phyloP scores from a whole-genome alignment of 2,113 vertebrate species.

The Ranitomeya variabilis region DNA sequence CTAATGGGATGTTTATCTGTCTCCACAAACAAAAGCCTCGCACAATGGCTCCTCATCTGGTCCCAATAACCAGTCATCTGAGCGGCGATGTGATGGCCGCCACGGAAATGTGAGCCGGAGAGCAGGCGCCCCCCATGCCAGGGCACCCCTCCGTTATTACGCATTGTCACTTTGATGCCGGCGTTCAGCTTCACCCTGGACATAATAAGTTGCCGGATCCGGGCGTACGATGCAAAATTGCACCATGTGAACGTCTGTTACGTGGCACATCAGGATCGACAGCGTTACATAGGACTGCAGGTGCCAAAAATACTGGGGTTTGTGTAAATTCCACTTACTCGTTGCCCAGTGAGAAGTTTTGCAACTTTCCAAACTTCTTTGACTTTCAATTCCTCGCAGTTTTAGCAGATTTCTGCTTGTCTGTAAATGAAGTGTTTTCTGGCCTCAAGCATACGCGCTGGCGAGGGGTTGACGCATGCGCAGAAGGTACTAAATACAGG shows the following conservation, averaged over 20 bases:
- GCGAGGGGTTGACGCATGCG: too few species aligned
- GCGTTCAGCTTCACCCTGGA: neutral
- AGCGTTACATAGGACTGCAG: too few species aligned
- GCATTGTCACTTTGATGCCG: neutral
- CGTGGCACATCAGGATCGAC: neutral
- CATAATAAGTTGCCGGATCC: neutral
- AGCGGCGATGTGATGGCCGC: neutral
- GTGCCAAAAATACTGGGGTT: too few species aligned
- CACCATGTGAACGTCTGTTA: neutral
- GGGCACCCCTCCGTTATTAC: neutral
- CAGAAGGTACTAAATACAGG: too few species aligned
- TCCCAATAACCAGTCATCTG: neutral
- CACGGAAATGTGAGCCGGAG: neutral
- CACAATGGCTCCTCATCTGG: constrained; percentile 8
- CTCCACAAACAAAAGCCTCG: neutral
- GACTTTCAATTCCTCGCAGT: too few species aligned
- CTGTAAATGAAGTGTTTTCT: too few species aligned
- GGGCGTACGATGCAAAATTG: neutral
- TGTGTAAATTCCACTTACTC: neutral
- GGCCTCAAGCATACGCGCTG: too few species aligned
- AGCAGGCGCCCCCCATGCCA: neutral
- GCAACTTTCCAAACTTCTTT: neutral
- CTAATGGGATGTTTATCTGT: neutral
- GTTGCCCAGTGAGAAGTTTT: neutral
- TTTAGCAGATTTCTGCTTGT: neutral